Evolutionary conservation across 2,113 vertebrate species (phyloP).

Genomic region (Cervus canadensis): DNA sequence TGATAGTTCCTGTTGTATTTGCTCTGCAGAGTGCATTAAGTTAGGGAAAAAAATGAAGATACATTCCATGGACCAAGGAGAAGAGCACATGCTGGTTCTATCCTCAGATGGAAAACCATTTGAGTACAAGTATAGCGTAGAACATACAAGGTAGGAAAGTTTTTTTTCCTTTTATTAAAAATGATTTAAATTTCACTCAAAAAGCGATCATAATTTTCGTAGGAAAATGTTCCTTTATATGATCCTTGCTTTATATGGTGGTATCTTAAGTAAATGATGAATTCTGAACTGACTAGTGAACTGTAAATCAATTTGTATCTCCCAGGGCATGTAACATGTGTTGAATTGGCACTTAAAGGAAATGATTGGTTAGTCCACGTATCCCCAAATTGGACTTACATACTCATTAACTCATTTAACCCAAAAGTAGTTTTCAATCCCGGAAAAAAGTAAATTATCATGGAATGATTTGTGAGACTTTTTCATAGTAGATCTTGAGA

Average conservation of each 20-base stretch:
- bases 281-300: neutral
- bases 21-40: conserved; percentile 53
- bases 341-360: neutral
- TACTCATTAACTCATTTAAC: neutral
- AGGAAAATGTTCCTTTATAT: neutral
- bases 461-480: neutral
- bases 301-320: neutral
- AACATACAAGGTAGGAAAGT: conserved; percentile 45
- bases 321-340: neutral
- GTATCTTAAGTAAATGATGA: neutral
- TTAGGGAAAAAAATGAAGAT: conserved; percentile 62
- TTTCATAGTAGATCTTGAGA: neutral
- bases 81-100: conserved; percentile 51
- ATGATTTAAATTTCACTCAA: neutral
- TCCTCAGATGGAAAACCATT: conserved; percentile 64
- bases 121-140: conserved; percentile 43
- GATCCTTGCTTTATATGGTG: neutral
- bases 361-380: neutral
- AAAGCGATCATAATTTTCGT: neutral
- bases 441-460: neutral
- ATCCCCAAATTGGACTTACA: neutral
- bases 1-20: conserved; percentile 40
- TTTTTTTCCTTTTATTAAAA: neutral
- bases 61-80: conserved; percentile 67
- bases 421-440: neutral